Base-by-base conservation (phyloP, 1,140 invertebrate species). In the Pinna nobilis region DNA sequence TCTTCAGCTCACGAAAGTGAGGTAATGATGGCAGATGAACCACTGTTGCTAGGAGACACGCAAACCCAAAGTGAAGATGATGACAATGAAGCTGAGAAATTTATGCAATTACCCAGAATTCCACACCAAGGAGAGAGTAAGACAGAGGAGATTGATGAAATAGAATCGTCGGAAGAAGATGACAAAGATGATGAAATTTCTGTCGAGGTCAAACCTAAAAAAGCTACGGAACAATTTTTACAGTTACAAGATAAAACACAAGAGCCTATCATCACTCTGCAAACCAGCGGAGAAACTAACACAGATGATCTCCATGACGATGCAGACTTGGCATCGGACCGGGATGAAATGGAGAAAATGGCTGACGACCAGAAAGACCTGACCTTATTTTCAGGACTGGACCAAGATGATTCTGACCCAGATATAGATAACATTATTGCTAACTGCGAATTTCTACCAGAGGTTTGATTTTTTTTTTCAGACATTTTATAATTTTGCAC, bases 341-440 rank as follows among this genome's bases (percentile, higher is more conserved):
- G 37, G 9, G 55, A 59, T 15, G 55, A 59, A n/a, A 33, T 35
- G 32, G 55, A 33, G 18, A 30, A 25, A 18, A 53, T 15, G 23
- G 1, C 13, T 18, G 32, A 35, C 7, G 30, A 59, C 30, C 30
- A 32, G 13, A 59, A 59, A 59, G 55, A 59, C 30, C 55, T 59
- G 30, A 59, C 55, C 11, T 35, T 44, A 25, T 63, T 63, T 63
- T 44, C 35, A 7, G 59, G 59, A 25, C 35, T 63, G 39, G 59
- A 63, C 32, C 59, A 63, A 7, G 59, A 63, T 11, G 59, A 63
- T 23, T 63, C 59, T 0, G 59, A 63, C 23, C 59, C 59, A 41
- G 59, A 63, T 41, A 63, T 63, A 37, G 59, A 63, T 44, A 63
- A 63, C 35, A 30, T 63, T 18, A 37, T 63, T 2, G 59, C 35